A percentile compares a stretch with the other conserved stretches of the same genome.
These are phyloP conservation scores for Laticauda laticaudata DNA, from an alignment of 2,113 vertebrate species.

Conservation along the genomic window DNA sequence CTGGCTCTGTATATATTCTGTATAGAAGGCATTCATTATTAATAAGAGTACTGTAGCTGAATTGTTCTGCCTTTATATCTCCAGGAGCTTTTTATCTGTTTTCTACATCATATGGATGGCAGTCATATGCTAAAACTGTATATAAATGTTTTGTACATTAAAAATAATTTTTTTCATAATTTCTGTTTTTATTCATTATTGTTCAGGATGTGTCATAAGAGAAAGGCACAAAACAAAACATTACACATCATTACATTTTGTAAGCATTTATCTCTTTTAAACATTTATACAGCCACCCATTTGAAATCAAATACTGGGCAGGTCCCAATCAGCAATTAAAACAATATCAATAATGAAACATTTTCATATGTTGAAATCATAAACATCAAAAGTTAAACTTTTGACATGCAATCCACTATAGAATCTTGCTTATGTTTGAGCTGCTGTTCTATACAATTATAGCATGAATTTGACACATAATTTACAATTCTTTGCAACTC, in stretches of 20 bases:
- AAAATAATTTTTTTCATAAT: slow-evolving; percentile 83
- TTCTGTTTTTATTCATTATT: slow-evolving; percentile 49
- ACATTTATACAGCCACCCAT: not conserved
- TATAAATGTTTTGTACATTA: slow-evolving; percentile 96
- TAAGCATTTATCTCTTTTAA: not conserved
- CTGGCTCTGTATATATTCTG: slow-evolving; percentile 69
- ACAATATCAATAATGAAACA: not conserved
- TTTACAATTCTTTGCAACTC: not conserved
- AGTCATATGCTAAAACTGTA: slow-evolving; percentile 78
- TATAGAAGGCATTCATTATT: slow-evolving; percentile 65
- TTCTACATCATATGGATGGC: slow-evolving; percentile 75
- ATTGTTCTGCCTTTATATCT: slow-evolving; percentile 73
- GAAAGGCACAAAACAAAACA: not conserved
- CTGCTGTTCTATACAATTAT: not conserved
- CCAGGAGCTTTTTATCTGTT: slow-evolving; percentile 78
- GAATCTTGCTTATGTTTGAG: not conserved
- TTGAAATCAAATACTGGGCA: not conserved
- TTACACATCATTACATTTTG: not conserved
- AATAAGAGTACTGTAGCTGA: slow-evolving; percentile 71
- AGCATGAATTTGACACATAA: not conserved
- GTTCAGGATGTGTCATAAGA: not conserved
- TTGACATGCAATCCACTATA: not conserved
- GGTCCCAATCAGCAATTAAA: not conserved
- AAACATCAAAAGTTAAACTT: not conserved
- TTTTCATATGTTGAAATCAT: not conserved